Evolutionary conservation across 2,888 invertebrate species (phyloP), one percentile per base, ranked within the genome.

Genomic region (Arrhopalites spinosus): DNA sequence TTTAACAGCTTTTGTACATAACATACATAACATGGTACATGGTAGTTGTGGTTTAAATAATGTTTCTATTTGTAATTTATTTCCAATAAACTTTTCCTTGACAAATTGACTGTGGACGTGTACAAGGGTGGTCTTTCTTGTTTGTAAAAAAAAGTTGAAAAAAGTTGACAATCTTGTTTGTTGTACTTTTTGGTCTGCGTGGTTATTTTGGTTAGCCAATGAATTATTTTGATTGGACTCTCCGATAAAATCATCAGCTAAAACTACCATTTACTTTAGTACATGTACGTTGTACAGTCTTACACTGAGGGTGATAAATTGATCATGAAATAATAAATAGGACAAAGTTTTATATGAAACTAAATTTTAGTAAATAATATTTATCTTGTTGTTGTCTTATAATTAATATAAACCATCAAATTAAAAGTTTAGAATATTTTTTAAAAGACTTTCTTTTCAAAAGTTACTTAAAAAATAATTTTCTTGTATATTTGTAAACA

Each of bases 231-330:
- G 67, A 67, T 67, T 67, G 3, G 67, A 67, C 67, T 67, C 11
- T 20, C 36, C 67, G 67, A 67, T 67, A 67, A 67, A 67, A 45
- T 61, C 23, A 50, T 5, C 17, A n/a, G 50, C 20, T 50, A n/a
- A 17, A 45, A 15, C 45, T 15, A 45, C 15, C 45, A 15, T 7
- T 45, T 7, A 11, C 15, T 45, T 11, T 15, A 11, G 7, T 7
- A 11, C 7, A 15, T 45, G 45, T 45, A 45, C 15, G 15, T 45
- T 45, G 8, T 45, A 15, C 30, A 43, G 66, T 11, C 11, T 50
- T 50, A 25, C 68, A 68, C 68, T 68, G 68, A 47, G 68, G 68
- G 68, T 43, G 68, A 68, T 68, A 50, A 68, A 43, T 68, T 68
- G n/a, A 20, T 45, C 68, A 68, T 68, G 47, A 47, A 47, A 50